Conservation (phyloP, 2,797 vertebrate species). For the Centroberyx gerrardi region DNA sequence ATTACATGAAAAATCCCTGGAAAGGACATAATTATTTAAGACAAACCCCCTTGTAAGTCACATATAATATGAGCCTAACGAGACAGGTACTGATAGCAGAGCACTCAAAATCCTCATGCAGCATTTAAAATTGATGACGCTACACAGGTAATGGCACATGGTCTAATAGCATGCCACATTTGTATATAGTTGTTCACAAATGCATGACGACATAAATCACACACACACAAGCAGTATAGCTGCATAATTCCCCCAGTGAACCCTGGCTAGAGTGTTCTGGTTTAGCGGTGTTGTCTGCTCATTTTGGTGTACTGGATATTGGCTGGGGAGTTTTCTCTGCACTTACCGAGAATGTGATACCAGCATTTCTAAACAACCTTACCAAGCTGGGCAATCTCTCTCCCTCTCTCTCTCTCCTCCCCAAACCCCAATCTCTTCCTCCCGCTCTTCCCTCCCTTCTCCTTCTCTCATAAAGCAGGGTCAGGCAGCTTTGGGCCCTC, state of each 20-base stretch:
- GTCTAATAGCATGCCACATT: background rate
- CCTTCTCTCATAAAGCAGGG: constrained; percentile 8
- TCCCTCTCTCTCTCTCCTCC: background rate
- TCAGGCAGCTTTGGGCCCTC: constrained; percentile 25
- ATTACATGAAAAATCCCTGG: background rate
- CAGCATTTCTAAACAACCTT: background rate
- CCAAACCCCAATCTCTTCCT: constrained; percentile 15
- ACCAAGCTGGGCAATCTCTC: background rate
- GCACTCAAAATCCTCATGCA: background rate
- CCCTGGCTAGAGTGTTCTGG: background rate
- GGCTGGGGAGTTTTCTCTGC: background rate
- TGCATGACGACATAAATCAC: background rate
- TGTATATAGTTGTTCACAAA: background rate
- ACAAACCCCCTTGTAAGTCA: background rate
- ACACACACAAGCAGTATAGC: background rate
- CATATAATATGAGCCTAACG: background rate
- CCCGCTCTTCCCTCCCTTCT: background rate
- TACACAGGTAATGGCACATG: background rate
- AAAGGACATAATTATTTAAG: background rate
- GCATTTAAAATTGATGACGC: background rate
- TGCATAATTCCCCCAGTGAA: background rate
- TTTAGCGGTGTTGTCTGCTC: constrained; percentile 2
- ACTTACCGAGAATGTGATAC: constrained; percentile 3
- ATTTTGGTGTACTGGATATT: constrained; percentile 4
- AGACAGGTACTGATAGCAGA: background rate